Evolutionary conservation across 2,797 vertebrate genomes (phyloP).

Genomic region (Peromyscus attwateri): DNA sequence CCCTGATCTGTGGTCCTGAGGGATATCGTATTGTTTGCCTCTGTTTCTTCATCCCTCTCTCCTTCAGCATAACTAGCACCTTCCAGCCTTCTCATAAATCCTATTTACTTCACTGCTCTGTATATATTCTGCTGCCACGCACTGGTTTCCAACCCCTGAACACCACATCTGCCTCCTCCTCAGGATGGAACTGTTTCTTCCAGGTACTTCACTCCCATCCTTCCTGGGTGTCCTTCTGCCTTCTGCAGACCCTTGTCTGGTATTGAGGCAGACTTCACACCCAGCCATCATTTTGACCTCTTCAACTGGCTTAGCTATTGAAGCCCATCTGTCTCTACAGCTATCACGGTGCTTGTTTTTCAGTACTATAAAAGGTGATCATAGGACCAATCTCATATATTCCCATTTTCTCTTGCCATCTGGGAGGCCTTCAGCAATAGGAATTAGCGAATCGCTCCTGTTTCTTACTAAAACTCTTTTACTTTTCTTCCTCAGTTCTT

Average conservation of each 20-base stretch:
- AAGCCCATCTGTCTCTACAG: background rate
- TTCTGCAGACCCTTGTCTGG: background rate
- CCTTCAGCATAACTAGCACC: background rate
- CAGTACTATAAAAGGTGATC: conserved; percentile 1
- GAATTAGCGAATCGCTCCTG: conserved; percentile 30
- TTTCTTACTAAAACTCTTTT: conserved; percentile 63
- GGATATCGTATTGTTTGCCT: background rate
- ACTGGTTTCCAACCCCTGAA: conserved; percentile 17
- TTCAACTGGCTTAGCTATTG: conserved; percentile 16
- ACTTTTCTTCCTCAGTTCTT: conserved; percentile 45
- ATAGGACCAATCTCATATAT: background rate
- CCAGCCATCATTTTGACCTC: background rate
- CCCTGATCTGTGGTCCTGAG: conserved; percentile 20
- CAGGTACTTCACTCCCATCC: background rate
- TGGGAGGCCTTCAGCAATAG: conserved; percentile 47
- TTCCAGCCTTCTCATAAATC: conserved; percentile 5
- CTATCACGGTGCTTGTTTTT: conserved; percentile 27
- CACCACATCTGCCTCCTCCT: background rate
- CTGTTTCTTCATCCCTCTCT: conserved; percentile 40
- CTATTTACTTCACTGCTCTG: background rate
- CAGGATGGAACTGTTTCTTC: conserved; percentile 20
- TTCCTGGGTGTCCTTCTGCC: background rate
- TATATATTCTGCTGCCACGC: background rate
- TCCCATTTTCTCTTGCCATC: conserved; percentile 47
- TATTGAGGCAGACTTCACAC: background rate